Base-by-base conservation (phyloP, 2,888 invertebrate species). In the Microplitis manilae region DNA sequence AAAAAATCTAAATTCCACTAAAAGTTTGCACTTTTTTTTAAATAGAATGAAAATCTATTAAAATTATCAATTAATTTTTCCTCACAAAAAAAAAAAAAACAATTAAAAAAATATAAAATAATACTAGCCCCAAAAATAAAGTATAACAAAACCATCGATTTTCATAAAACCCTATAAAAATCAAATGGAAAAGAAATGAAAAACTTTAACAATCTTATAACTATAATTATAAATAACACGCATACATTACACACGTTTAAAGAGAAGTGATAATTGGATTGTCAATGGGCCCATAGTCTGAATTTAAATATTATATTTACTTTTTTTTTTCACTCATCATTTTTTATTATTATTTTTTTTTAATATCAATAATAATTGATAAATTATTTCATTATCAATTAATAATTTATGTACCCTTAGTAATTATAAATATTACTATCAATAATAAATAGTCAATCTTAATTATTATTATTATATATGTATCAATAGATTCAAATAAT, bases 231-330 rank as follows among this genome's bases (percentile, higher is more conserved):
- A 17, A 17, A 17, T 62, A 62, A 17, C 15, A 17, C 20, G 30
- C 30, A 30, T 62, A 20, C 8, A 17, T 15, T 17, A 17, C 20
- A 62, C 8, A 62, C 8, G 13, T n/a, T 17, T 17, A 17, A 59
- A 67, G 40, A n/a, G 15, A 40, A 20, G n/a, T 60, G 67, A 60
- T 73, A 17, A 65, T 74, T 39, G 65, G 69, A 74, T 77, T 74
- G 73, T 77, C 74, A 74, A 77, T 77, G 69, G 65, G 73, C 73
- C 75, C 80, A 80, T 50, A 79, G 80, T 79, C 79, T 76, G 78
- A 64, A 38, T 62, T 64, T 64, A 65, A 67, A 38, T 77, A 30
- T 30, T 30, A 30, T 30, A 30, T 73, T 62, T 41, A 15, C 72
- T 71, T 77, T 60, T 68, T 59, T 39, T 20, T 74, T 60, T 68